Base-by-base conservation (phyloP, 2,113 vertebrate genomes). In the Vulpes lagopus region DNA sequence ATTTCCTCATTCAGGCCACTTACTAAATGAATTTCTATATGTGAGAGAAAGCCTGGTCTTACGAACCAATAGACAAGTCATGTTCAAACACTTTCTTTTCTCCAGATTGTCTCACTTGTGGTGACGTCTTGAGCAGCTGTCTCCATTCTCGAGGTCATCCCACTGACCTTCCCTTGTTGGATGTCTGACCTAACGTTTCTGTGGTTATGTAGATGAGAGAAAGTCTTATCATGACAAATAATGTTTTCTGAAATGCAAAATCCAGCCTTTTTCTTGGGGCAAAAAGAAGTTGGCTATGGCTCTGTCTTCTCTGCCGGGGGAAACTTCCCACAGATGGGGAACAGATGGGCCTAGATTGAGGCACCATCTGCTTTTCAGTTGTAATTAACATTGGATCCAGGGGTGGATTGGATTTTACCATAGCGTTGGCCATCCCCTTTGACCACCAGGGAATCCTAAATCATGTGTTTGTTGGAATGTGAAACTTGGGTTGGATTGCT, bases 211-310 rank as follows among this genome's bases (percentile, higher is more conserved):
- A 97, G 79, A 92, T 91, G 94, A 97, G 73, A 95, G 87, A 92
- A 95, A 96, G 95, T 97, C 83, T 98, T 97, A 96, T 96, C 83
- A 95, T 86, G 92, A 97, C 86, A 95, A 71, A 86, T 73, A 96
- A 97, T 98, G 67, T 94, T 97, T 96, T 96, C 93, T 91, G 94
- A 97, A 85, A 78, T 76, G 62, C 82, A 69, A 23, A 95, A 94
- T 74, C 73, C 38, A 43, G 4, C 82, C 49, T 97, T 94, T 97
- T 94, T 95, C 73, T 95, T 94, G 89, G 91, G 93, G 62, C 86
- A 91, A 94, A 89, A 82, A 86, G 22, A 79, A 96, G 73, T 94
- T 97, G 95, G 91, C 74, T 38, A 57, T 83, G 76, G 49, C 35
- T 93, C 76, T 93, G 57, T 83, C 83, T 96, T 94, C 86, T 97